Conservation (phyloP, 2,888 invertebrate species). For the Elmis aenea region DNA sequence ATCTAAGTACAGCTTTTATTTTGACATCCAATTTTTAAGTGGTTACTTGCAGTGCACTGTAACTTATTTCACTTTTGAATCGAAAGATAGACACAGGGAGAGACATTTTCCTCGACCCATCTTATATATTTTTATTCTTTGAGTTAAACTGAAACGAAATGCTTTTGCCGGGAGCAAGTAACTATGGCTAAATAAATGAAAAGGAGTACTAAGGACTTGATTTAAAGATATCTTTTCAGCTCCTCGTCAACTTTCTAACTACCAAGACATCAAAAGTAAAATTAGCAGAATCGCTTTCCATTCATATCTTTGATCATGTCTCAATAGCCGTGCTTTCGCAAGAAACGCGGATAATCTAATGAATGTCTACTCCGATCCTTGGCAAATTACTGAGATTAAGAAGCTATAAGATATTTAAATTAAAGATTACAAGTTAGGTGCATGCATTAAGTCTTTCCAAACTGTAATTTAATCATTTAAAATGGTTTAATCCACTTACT, state of each 20-base stretch:
- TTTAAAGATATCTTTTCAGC: slow-evolving; percentile 38
- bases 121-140: no score
- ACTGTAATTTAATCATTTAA: no score
- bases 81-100: no score
- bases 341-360: slow-evolving; percentile 19
- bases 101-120: no score
- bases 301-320: slow-evolving; percentile 42
- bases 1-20: no score
- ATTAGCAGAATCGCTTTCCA: slow-evolving; percentile 42
- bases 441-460: no score
- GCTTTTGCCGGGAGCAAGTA: slow-evolving; percentile 22
- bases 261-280: slow-evolving; percentile 42
- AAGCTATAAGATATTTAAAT: slow-evolving; percentile 5
- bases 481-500: no score
- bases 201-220: slow-evolving; percentile 27
- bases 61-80: no score
- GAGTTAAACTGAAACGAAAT: slow-evolving; percentile 19
- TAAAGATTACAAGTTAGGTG: slow-evolving; percentile 22
- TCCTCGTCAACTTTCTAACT: slow-evolving; percentile 38
- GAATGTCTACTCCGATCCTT: slow-evolving; percentile 16
- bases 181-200: slow-evolving; percentile 24
- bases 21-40: no score
- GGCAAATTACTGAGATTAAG: slow-evolving; percentile 26
- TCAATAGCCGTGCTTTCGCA: slow-evolving; percentile 29
- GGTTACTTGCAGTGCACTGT: no score